Percentiles rank a stretch among this genome's conserved stretches.
Evolutionary conservation across 2,888 invertebrate species (phyloP).

Genomic region (Lasioglossum malachurum): DNA sequence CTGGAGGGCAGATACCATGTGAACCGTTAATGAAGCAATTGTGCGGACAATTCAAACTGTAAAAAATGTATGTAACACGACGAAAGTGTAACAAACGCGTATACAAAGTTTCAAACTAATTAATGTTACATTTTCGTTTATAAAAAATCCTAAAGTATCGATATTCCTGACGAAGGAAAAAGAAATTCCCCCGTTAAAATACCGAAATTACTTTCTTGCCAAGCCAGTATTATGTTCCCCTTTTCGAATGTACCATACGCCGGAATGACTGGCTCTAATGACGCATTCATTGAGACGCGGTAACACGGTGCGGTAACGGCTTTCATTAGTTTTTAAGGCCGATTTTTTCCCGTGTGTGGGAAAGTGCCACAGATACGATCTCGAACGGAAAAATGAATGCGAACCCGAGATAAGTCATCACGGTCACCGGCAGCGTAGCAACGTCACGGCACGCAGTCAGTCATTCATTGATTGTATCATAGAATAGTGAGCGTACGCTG

Average conservation of each 20-base stretch:
- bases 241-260: not conserved
- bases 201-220: no score
- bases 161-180: no score
- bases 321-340: not conserved
- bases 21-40: no score
- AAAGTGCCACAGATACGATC: not conserved
- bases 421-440: conserved; percentile 70
- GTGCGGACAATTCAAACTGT: no score
- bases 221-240: not conserved
- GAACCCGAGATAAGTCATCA: conserved; percentile 71
- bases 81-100: no score
- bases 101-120: no score
- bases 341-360: not conserved
- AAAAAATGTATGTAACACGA: no score
- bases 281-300: not conserved
- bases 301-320: conserved; percentile 1
- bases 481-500: conserved; percentile 68
- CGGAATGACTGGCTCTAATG: not conserved
- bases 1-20: no score
- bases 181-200: no score
- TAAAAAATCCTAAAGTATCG: no score
- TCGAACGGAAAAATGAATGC: conserved; percentile 43
- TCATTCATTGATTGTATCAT: conserved; percentile 76
- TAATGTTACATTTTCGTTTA: no score
- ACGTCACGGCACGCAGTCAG: conserved; percentile 72